These are phyloP conservation scores for Chrysopilus asiliformis DNA, from an alignment of 2,888 invertebrate species.

Conservation along the genomic window DNA sequence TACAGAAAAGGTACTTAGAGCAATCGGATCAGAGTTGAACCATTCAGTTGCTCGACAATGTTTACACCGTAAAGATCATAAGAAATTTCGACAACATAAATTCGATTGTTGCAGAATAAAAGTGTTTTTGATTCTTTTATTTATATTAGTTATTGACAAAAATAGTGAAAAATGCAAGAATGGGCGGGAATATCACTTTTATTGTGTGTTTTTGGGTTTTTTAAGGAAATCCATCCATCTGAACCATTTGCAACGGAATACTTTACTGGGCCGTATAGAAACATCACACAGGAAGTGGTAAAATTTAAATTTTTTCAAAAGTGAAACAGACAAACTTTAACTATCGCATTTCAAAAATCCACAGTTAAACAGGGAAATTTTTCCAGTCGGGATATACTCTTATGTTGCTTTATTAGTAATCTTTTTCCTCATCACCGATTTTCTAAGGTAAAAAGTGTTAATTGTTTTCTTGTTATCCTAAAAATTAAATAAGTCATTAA, in stretches of 20 bases:
- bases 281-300: constrained; percentile 47
- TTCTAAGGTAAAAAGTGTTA: constrained; percentile 39
- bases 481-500: too few species aligned
- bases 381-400: constrained; percentile 76
- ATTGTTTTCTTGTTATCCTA: too few species aligned
- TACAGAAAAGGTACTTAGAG: too few species aligned
- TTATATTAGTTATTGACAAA: too few species aligned
- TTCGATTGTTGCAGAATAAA: too few species aligned
- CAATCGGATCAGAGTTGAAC: too few species aligned
- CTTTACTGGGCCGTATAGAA: constrained; percentile 60
- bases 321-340: background rate
- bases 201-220: constrained; percentile 63
- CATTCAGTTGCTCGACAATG: too few species aligned
- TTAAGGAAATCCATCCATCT: constrained; percentile 72
- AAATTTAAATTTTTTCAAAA: background rate
- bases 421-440: constrained; percentile 74
- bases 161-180: too few species aligned
- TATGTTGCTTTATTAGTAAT: constrained; percentile 61
- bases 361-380: constrained; percentile 65
- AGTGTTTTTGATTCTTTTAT: too few species aligned
- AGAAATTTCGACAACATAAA: too few species aligned
- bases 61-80: too few species aligned
- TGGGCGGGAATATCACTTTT: constrained; percentile 60
- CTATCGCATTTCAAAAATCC: constrained; percentile 2
- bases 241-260: constrained; percentile 76